phyloP scores from a whole-genome alignment of 2,888 invertebrate species.

The Sycophila texana region DNA sequence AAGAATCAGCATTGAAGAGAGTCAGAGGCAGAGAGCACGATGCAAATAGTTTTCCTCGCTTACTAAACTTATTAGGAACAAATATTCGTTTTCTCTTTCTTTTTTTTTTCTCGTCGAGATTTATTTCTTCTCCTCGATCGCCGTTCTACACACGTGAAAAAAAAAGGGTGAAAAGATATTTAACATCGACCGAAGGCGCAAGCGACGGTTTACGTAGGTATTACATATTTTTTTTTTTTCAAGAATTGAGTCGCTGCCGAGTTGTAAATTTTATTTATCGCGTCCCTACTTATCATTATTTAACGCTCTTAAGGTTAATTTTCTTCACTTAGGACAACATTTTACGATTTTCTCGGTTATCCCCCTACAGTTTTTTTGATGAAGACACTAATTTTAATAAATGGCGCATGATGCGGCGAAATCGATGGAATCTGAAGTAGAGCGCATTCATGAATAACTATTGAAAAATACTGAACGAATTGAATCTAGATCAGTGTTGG shows the following conservation, averaged over 20 bases:
- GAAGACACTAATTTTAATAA: slow-evolving; percentile 9
- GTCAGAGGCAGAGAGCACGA: slow-evolving; percentile 41
- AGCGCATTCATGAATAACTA: background rate
- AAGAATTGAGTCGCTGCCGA: background rate
- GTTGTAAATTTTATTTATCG: slow-evolving; percentile 3
- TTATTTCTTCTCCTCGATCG: background rate
- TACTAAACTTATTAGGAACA: slow-evolving; percentile 54
- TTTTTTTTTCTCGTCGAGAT: background rate
- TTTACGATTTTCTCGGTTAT: slow-evolving; percentile 14
- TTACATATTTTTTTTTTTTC: background rate
- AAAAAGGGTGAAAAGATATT: slow-evolving; percentile 12
- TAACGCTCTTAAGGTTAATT: slow-evolving; percentile 11
- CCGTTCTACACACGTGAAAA: background rate
- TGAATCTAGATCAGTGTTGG: slow-evolving; percentile 30
- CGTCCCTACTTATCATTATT: slow-evolving; percentile 12
- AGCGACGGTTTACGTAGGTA: background rate
- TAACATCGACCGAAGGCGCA: slow-evolving; percentile 28
- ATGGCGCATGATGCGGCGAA: slow-evolving; percentile 17
- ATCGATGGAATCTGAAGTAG: background rate
- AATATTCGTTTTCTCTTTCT: slow-evolving; percentile 40
- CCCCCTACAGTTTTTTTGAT: background rate
- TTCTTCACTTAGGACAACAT: slow-evolving; percentile 8
- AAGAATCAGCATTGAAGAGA: slow-evolving; percentile 23
- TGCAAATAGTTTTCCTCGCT: slow-evolving; percentile 5
- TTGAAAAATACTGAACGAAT: slow-evolving; percentile 1